These are phyloP conservation scores for Aethes cnicana DNA, from an alignment of 2,888 invertebrate genomes.

Conservation along the genomic window DNA sequence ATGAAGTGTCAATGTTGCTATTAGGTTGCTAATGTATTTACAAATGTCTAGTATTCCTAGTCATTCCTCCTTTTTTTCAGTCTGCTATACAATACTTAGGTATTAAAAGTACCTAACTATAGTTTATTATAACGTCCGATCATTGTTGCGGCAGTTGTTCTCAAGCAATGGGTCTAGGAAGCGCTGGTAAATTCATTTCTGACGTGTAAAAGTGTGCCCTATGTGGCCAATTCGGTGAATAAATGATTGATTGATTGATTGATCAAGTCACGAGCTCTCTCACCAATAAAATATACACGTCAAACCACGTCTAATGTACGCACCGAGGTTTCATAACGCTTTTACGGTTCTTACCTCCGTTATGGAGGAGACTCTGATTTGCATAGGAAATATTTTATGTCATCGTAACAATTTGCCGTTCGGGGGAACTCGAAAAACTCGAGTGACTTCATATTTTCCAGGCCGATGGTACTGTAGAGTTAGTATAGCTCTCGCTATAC, in stretches of 20 bases:
- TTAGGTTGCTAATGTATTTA: neutral
- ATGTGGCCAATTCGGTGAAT: neutral
- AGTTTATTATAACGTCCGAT: too few species aligned
- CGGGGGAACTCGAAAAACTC: constrained; percentile 21
- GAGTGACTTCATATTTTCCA: constrained; percentile 3
- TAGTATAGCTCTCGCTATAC: too few species aligned
- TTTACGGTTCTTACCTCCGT: constrained; percentile 54
- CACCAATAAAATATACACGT: constrained; percentile 9
- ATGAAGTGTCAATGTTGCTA: neutral
- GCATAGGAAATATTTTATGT: constrained; percentile 51
- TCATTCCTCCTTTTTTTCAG: neutral
- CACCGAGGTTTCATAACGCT: constrained; percentile 44
- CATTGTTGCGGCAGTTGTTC: too few species aligned
- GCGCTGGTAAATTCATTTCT: too few species aligned
- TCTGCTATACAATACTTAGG: neutral
- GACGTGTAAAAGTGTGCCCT: neutral
- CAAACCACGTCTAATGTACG: constrained; percentile 12
- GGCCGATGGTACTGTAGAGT: constrained; percentile 11
- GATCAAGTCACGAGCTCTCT: neutral
- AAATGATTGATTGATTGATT: neutral
- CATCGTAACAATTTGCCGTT: constrained; percentile 45
- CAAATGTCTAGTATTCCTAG: neutral
- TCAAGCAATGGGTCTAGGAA: too few species aligned
- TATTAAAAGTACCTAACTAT: too few species aligned
- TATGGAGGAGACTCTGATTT: constrained; percentile 51